Percentiles rank a stretch among this genome's conserved stretches.
phyloP scores from a whole-genome alignment of 1,140 invertebrate species.

The Achroia grisella region DNA sequence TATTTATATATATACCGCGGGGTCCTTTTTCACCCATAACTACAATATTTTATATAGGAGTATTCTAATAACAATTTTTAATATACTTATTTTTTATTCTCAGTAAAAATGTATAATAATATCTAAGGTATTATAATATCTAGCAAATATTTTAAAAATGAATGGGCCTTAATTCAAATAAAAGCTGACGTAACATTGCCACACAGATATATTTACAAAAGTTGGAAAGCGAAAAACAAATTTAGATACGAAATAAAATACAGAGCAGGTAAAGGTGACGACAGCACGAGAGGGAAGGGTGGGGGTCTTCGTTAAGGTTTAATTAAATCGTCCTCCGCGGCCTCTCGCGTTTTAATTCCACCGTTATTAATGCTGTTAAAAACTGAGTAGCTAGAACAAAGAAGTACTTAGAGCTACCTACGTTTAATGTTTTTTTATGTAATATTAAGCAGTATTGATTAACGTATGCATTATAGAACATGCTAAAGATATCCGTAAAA shows the following conservation, averaged over 20 bases:
- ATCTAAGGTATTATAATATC: no score
- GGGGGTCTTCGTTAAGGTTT: conserved; percentile 67
- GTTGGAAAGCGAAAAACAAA: conserved; percentile 28
- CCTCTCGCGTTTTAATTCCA: conserved; percentile 72
- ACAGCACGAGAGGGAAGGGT: conserved; percentile 11
- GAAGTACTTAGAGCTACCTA: conserved; percentile 15
- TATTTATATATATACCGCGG: no score
- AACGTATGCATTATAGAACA: no score
- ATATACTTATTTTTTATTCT: no score
- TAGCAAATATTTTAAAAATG: no score
- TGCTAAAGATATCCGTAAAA: background rate
- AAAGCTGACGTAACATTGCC: no score
- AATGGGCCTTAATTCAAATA: no score
- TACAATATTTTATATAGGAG: no score
- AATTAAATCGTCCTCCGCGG: conserved; percentile 70
- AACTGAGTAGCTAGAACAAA: conserved; percentile 48
- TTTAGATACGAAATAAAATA: conserved; percentile 58
- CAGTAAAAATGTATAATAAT: no score
- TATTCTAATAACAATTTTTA: no score
- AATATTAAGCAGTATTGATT: no score
- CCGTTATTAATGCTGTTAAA: conserved; percentile 72
- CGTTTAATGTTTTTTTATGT: background rate
- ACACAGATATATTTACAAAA: conserved; percentile 1
- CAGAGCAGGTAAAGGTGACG: conserved; percentile 47
- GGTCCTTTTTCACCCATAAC: no score